Evolutionary conservation across 2,888 invertebrate species (phyloP).

Genomic region (Pomacea canaliculata): DNA sequence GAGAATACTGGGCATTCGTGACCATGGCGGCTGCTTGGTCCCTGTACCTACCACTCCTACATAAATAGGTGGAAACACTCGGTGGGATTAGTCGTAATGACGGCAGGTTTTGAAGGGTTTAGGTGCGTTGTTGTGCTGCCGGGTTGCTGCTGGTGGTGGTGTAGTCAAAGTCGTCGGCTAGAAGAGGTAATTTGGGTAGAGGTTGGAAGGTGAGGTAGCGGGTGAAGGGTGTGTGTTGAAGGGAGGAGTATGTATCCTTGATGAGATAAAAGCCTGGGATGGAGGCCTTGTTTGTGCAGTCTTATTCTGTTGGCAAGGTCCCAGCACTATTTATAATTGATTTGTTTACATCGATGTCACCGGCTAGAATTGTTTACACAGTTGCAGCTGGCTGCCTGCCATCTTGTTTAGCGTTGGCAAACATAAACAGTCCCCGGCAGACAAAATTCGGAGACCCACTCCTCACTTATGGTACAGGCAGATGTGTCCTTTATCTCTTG

Average conservation of each 20-base stretch:
- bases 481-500: no score
- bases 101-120: no score
- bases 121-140: no score
- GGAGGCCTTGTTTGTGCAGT: slow-evolving; percentile 27
- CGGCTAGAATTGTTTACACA: slow-evolving; percentile 47
- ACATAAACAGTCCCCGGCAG: slow-evolving; percentile 14
- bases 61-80: no score
- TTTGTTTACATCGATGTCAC: slow-evolving; percentile 54
- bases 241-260: not conserved
- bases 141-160: no score
- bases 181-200: no score
- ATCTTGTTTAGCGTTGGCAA: slow-evolving; percentile 30
- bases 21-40: no score
- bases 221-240: not conserved
- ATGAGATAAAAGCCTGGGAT: slow-evolving; percentile 23
- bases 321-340: slow-evolving; percentile 42
- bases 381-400: slow-evolving; percentile 37
- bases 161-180: no score
- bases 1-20: no score
- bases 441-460: not conserved
- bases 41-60: no score
- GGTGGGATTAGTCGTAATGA: no score
- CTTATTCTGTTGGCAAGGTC: slow-evolving; percentile 16
- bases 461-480: no score
- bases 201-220: not conserved